phyloP scores from a whole-genome alignment of 2,797 vertebrate species.

The Alexandromys oeconomus region DNA sequence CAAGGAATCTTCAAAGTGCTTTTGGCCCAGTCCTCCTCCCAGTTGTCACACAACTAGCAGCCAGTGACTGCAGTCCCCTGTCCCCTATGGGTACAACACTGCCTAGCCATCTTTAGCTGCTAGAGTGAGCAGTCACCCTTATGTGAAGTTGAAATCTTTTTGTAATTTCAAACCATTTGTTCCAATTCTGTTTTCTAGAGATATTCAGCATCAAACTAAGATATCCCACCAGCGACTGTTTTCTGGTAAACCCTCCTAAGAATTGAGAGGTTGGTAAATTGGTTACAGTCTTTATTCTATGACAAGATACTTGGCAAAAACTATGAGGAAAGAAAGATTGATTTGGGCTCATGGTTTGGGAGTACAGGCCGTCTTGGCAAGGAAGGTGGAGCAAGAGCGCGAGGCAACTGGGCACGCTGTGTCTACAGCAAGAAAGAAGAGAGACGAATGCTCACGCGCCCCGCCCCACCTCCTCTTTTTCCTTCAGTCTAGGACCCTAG shows the following conservation, averaged over 20 bases:
- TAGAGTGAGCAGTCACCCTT: background rate
- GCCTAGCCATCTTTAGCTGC: background rate
- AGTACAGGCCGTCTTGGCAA: background rate
- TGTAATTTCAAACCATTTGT: background rate
- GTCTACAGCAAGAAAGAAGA: background rate
- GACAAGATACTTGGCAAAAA: background rate
- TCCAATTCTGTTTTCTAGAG: background rate
- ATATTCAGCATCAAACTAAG: background rate
- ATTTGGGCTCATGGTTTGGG: background rate
- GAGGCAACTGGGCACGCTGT: background rate
- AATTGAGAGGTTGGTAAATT: background rate
- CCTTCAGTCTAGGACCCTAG: background rate
- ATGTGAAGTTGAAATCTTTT: background rate
- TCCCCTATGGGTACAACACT: background rate
- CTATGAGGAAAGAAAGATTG: background rate
- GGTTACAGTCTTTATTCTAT: background rate
- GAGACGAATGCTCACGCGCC: background rate
- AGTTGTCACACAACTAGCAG: background rate
- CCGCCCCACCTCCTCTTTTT: background rate
- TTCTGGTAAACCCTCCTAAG: conserved; percentile 13
- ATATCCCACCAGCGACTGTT: background rate
- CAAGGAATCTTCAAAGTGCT: background rate
- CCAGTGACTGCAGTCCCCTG: background rate
- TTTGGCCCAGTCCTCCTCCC: background rate
- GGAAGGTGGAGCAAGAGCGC: accelerated